A percentile compares a stretch with the other conserved stretches of the same genome.
Evolutionary conservation across 2,113 vertebrate genomes (phyloP).

Genomic region (Apaloderma vittatum): DNA sequence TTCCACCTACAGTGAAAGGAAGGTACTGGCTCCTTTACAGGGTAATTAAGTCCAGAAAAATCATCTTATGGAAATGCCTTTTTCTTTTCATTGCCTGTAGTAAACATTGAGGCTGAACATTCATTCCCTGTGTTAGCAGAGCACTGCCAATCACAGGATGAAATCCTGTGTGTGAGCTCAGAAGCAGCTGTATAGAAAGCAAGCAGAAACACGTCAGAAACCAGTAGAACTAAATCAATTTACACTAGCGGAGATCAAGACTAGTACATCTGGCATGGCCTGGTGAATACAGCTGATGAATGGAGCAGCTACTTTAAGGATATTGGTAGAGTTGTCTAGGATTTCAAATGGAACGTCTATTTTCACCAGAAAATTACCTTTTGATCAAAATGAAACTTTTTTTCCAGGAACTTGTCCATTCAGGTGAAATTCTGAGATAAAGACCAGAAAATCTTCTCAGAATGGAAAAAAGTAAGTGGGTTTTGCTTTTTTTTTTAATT

Average conservation of each 20-base stretch:
- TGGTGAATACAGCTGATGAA: not conserved
- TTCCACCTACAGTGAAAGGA: not conserved
- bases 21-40: not conserved
- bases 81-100: not conserved
- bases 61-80: not conserved
- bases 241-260: not conserved
- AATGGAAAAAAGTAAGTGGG: not conserved
- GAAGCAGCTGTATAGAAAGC: not conserved
- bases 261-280: not conserved
- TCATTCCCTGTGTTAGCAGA: not conserved
- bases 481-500: not conserved
- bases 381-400: not conserved
- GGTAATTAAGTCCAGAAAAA: slow-evolving; percentile 5
- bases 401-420: not conserved
- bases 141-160: not conserved
- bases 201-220: not conserved
- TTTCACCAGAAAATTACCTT: not conserved
- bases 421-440: not conserved
- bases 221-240: not conserved
- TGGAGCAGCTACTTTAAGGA: not conserved
- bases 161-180: not conserved
- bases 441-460: not conserved
- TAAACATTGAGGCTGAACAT: not conserved
- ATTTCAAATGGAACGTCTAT: not conserved
- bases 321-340: not conserved